These are phyloP conservation scores for Myiozetetes cayanensis DNA, from an alignment of 2,113 vertebrate genomes.

Conservation along the genomic window DNA sequence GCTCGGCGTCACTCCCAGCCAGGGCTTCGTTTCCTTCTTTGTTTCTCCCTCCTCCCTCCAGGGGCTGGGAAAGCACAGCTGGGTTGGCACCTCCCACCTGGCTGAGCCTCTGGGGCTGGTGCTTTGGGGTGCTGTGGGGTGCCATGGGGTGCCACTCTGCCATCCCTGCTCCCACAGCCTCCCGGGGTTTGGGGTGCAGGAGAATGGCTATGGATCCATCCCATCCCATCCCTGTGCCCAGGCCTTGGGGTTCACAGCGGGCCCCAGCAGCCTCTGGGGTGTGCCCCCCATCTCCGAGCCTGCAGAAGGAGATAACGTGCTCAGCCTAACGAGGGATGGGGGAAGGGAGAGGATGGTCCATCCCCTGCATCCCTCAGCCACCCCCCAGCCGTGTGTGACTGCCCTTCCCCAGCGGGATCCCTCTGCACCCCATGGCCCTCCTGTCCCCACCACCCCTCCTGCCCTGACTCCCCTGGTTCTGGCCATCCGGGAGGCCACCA, in stretches of 20 bases:
- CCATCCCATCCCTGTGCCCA: neutral
- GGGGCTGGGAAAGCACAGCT: conserved; percentile 28
- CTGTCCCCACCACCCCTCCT: neutral
- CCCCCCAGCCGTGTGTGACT: neutral
- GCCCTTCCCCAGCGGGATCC: neutral
- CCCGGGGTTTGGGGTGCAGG: rapidly evolving
- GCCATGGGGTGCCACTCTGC: rapidly evolving
- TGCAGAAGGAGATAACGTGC: neutral
- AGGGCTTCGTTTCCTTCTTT: neutral
- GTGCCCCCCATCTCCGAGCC: rapidly evolving
- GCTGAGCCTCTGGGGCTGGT: neutral
- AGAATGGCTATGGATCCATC: rapidly evolving
- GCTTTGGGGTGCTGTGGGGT: neutral
- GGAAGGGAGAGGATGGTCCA: neutral
- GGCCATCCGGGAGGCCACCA: neutral
- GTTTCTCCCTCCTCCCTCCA: conserved; percentile 40
- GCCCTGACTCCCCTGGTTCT: neutral
- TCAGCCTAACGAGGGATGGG: rapidly evolving
- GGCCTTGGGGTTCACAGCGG: rapidly evolving
- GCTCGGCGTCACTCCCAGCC: neutral
- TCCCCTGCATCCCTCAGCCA: neutral
- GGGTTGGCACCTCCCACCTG: neutral
- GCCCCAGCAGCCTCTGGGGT: neutral
- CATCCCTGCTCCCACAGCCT: neutral
- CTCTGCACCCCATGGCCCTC: neutral